Base-by-base conservation (phyloP, 1,140 invertebrate genomes). In the Chironomus tepperi region DNA sequence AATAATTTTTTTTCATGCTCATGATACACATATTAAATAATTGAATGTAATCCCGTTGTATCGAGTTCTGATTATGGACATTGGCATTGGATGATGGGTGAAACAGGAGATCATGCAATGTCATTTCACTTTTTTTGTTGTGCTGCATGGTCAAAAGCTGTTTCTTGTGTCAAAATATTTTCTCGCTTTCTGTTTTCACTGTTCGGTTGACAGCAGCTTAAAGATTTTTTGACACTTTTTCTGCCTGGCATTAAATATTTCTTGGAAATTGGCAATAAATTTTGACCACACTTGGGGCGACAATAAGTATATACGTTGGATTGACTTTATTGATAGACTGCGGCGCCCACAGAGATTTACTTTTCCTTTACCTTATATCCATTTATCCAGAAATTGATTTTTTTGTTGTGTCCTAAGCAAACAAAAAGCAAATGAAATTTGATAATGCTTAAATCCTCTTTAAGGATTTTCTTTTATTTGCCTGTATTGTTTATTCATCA, bases 81-180 rank as follows among this genome's bases (percentile, higher is more conserved):
- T 57, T 57, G 47, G 47, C 47, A 57, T 57, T 57, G 47, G 43
- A 57, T n/a, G n/a, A 5, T 12, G 47, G 47, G 47, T 57, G 47
- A 57, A 57, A 57, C 12, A 57, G n/a, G 24, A n/a, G 47, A 57
- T 57, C 47, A 57, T 57, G 47, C 47, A 57, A 57, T 57, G 47
- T 57, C 47, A 57, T 15, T 34, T 34, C 24, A 34, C 24, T 34
- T 34, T 34, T 34, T n/a, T n/a, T n/a, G n/a, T n/a, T 34, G 24
- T 34, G 1, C 5, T 34, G 24, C 24, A 34, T 34, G 24, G 24
- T 34, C 24, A 34, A 34, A n/a, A 34, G 24, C 24, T 34, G 24
- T 34, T 34, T 2, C 24, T 34, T 34, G 24, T 34, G 24, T 34
- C 24, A 34, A 34, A 34, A 34, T 34, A 34, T 34, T 34, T 34